phyloP scores from a whole-genome alignment of 2,888 invertebrate genomes.

The Tanypteryx hageni region DNA sequence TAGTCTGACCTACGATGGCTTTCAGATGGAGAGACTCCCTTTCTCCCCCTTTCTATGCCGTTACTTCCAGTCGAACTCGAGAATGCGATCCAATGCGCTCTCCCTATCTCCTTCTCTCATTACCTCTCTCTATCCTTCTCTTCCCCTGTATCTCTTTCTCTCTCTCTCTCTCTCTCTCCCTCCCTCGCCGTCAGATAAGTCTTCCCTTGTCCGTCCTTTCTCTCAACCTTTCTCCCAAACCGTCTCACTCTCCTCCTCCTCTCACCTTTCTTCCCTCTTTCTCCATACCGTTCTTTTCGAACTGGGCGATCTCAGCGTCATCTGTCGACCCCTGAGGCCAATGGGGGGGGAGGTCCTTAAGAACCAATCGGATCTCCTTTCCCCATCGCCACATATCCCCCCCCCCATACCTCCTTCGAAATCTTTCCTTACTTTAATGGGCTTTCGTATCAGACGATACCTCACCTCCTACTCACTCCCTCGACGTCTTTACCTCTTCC shows the following conservation, averaged over 20 bases:
- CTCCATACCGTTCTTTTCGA: background rate
- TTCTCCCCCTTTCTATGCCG: background rate
- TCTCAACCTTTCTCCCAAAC: background rate
- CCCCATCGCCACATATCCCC: background rate
- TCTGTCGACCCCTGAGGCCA: background rate
- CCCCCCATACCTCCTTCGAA: background rate
- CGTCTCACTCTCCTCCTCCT: background rate
- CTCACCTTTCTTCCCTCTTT: background rate
- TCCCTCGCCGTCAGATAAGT: background rate
- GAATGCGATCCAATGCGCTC: background rate
- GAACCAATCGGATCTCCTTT: background rate
- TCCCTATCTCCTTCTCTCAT: background rate
- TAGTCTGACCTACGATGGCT: background rate
- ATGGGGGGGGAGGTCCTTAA: background rate
- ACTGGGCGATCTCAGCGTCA: background rate
- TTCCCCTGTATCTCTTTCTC: background rate
- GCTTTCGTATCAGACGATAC: background rate
- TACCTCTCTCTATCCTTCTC: background rate
- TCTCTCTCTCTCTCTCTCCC: background rate
- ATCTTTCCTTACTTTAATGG: background rate
- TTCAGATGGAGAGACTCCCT: background rate
- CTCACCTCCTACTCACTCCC: background rate
- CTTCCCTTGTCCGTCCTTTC: background rate
- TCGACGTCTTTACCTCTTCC: background rate
- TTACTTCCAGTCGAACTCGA: background rate